Base-by-base conservation (phyloP, 2,113 vertebrate genomes). In the Entomyzon cyanotis region DNA sequence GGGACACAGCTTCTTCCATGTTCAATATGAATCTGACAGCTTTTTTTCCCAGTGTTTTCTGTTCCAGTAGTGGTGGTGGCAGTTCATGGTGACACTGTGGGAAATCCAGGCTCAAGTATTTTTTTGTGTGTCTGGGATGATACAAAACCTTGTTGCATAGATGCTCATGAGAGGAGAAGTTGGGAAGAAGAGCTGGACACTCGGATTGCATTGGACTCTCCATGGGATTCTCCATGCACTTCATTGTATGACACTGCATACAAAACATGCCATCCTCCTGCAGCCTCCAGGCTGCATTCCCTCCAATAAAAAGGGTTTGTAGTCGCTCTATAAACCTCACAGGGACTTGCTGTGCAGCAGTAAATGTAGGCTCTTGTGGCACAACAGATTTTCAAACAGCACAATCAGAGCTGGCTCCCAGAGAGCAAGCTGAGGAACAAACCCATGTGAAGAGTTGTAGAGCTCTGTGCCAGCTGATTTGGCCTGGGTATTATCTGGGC, bases 401-500 rank as follows among this genome's bases (percentile, higher is more conserved):
- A 2, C 24, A 39, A 1, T 25, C 47, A 33, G 90, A 42, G 35
- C 71, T 74, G 82, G 50, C 31, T 71, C 18, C 56, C 2, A 1
- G 44, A 50, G 37, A 70, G 25, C n/a, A 46, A 35, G 80, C 56
- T 44, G 65, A 70, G 64, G 62, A 65, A 15, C 60, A 77, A 74
- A 65, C 47, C 63, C n/a, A 1, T 22, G 12, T 12, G 71, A 55
- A 17, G 78, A 60, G 47, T 2, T 1, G 0, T 1, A 24, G 76
- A 63, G 80, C 55, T 79, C 81, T 24, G 27, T 31, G 59, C 64
- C 3, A 24, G 76, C 80, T 90, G 22, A n/a, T 87, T 74, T 74
- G 91, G 71, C 52, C 41, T 50, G 46, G 17, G 46, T n/a, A 5
- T 78, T 52, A 78, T 68, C 80, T 71, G 80, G 24, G 8, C 56